Base-by-base conservation (phyloP, 1,140 invertebrate species). In the Drosophila tropicalis region DNA sequence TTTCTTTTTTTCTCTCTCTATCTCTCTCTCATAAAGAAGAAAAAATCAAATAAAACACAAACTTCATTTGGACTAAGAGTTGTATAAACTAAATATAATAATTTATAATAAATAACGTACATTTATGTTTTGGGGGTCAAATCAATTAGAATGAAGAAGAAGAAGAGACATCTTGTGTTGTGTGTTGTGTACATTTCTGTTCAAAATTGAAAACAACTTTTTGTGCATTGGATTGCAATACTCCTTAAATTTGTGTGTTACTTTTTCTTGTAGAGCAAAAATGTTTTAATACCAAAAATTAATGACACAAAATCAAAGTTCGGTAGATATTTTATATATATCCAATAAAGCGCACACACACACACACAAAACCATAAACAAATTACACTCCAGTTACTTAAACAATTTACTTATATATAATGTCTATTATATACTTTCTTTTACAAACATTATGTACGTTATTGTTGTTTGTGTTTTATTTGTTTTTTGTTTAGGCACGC, bases 171-270 rank as follows among this genome's bases (percentile, higher is more conserved):
- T 39, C 36, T 12, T 39, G 36, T 15, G 56, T 58, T 39, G 70
- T 40, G 60, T 41, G 39, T 41, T 87, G 83, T 84, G 90, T 91
- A 91, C 90, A 90, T 79, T 89, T 51, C 10, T 89, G 72, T 79
- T 82, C 62, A 90, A 91, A 90, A 90, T 91, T 91, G 90, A 91
- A 91, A 91, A 91, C 79, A 91, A 91, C 90, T 79, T 90, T 91
- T 91, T 91, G 90, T 91, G 90, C 90, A 91, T 80, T 80, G 67
- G 39, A 91, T 73, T 91, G 79, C 82, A 69, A 67, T 44, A 19
- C 32, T 29, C 29, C 29, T 29, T 60, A 69, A 70, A 70, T 69
- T 69, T 41, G 57, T 56, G 69, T n/a, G n/a, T 64, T 57, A 65
- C 39, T 55, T 73, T 39, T 13, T 39, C 10, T 39, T 57, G 68